phyloP scores from a whole-genome alignment of 2,797 vertebrate species.

The Artibeus jamaicensis region DNA sequence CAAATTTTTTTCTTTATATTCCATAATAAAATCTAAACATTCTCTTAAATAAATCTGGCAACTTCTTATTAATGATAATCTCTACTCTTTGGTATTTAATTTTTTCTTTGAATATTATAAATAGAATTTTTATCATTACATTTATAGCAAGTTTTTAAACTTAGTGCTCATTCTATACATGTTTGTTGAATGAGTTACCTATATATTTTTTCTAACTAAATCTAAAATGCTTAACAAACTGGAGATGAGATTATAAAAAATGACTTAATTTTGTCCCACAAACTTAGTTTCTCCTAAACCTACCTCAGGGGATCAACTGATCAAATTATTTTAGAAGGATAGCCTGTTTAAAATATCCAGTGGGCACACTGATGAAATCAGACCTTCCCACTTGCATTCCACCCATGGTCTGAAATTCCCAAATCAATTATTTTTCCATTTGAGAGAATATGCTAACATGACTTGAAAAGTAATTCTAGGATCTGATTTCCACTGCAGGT shows the following conservation, averaged over 20 bases:
- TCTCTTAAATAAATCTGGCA: not conserved
- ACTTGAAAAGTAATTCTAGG: conserved; percentile 51
- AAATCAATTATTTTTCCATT: conserved; percentile 56
- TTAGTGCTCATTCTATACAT: not conserved
- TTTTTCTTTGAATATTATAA: not conserved
- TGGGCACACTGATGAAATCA: not conserved
- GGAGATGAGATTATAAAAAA: not conserved
- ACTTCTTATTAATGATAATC: not conserved
- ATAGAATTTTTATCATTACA: not conserved
- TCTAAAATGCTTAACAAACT: not conserved
- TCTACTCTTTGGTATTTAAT: not conserved
- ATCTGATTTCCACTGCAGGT: conserved; percentile 50
- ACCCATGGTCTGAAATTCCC: conserved; percentile 28
- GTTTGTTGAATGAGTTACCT: not conserved
- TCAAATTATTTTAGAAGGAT: not conserved
- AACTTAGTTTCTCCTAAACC: not conserved
- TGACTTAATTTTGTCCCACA: not conserved
- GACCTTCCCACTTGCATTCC: not conserved
- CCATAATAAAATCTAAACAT: not conserved
- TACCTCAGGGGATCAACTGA: not conserved
- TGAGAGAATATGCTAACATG: conserved; percentile 19
- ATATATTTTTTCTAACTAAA: not conserved
- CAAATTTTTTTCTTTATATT: not conserved
- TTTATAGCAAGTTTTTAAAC: not conserved
- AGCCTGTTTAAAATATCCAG: not conserved